Percentiles rank a stretch among this genome's conserved stretches.
phyloP scores from a whole-genome alignment of 2,113 vertebrate species.

The Burhinus oedicnemus region DNA sequence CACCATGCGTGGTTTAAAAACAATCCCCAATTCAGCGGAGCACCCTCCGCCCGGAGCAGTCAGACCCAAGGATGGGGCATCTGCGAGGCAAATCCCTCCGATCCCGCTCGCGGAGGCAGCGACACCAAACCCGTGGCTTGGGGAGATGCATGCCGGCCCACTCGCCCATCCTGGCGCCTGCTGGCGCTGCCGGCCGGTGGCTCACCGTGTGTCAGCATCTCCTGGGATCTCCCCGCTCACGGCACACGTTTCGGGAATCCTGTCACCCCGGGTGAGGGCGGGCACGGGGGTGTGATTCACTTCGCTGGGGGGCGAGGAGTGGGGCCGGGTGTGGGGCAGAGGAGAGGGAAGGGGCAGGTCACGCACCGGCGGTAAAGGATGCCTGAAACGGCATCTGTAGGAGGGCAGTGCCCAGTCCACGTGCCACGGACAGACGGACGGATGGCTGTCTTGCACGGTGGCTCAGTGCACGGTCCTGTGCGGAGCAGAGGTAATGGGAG shows the following conservation, averaged over 20 bases:
- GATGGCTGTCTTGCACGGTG: neutral
- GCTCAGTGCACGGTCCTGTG: fast-evolving
- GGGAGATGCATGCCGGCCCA: fast-evolving
- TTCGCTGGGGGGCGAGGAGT: neutral
- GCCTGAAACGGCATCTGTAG: fast-evolving
- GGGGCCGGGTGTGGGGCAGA: neutral
- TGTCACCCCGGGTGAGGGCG: no score
- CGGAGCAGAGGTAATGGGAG: neutral
- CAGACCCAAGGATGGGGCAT: fast-evolving
- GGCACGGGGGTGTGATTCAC: neutral
- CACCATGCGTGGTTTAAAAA: neutral
- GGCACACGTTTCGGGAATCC: neutral
- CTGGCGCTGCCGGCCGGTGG: neutral
- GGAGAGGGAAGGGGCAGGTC: neutral
- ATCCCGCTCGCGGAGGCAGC: neutral
- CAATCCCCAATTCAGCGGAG: neutral
- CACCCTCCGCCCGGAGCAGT: neutral
- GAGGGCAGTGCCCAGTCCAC: neutral
- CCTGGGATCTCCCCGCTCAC: neutral
- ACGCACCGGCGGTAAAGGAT: fast-evolving
- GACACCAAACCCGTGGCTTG: neutral
- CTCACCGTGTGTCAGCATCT: neutral
- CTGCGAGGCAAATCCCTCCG: neutral
- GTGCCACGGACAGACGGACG: fast-evolving
- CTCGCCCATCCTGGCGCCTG: neutral